Conservation (phyloP, 2,797 vertebrate species). For the Nothura maculosa region DNA sequence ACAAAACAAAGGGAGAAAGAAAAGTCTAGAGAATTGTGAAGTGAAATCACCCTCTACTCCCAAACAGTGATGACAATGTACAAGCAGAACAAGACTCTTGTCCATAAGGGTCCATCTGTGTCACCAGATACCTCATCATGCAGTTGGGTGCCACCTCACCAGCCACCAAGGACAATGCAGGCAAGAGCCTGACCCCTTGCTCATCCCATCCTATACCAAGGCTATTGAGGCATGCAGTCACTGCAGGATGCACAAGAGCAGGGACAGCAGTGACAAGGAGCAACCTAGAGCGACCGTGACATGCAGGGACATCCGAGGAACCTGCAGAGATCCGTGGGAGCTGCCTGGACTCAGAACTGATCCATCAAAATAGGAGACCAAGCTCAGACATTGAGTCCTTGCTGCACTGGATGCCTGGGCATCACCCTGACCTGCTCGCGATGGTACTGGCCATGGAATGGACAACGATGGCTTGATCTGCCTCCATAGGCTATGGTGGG, state of each 20-base stretch:
- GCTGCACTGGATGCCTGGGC: accelerated
- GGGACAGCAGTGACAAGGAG: accelerated
- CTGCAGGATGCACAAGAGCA: background rate
- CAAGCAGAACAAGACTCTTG: background rate
- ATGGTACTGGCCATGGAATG: background rate
- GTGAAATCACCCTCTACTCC: background rate
- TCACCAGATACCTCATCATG: background rate
- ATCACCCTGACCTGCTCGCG: accelerated
- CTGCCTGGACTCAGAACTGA: background rate
- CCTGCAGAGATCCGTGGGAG: accelerated
- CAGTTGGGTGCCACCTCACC: background rate
- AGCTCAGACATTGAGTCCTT: background rate
- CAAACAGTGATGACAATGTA: accelerated
- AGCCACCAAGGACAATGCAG: background rate
- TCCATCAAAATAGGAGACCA: background rate
- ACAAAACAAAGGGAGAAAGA: background rate
- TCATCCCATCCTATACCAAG: background rate
- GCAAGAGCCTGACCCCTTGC: background rate
- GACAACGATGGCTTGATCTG: background rate
- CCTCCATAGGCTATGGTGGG: background rate
- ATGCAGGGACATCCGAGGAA: accelerated
- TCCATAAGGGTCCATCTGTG: background rate
- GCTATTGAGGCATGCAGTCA: background rate
- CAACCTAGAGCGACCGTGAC: background rate
- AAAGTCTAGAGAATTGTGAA: background rate